Conservation (phyloP, 2,797 vertebrate genomes). For the Chelon labrosus region DNA sequence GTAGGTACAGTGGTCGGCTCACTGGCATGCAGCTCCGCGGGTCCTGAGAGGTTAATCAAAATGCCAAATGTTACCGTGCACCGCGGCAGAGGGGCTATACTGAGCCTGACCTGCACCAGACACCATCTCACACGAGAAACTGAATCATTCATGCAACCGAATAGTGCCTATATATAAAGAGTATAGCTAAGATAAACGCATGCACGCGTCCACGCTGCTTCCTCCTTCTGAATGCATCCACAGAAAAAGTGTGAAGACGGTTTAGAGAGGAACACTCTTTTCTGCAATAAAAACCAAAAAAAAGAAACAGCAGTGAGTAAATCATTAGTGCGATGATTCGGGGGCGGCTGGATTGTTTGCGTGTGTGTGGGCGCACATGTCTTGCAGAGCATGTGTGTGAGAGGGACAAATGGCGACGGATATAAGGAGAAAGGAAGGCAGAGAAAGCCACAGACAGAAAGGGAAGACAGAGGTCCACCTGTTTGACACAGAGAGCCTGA, state of each 20-base stretch:
- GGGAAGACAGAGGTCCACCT: constrained; percentile 82
- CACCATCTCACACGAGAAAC: constrained; percentile 48
- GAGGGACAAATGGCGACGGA: constrained; percentile 59
- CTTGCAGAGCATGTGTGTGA: constrained; percentile 21
- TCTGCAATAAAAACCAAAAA: too few species aligned
- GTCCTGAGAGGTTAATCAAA: constrained; percentile 70
- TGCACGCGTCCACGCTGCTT: background rate
- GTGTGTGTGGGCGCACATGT: constrained; percentile 42
- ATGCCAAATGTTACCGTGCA: constrained; percentile 74
- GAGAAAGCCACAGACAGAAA: constrained; percentile 41
- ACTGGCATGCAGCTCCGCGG: constrained; percentile 21
- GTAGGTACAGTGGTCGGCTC: constrained; percentile 25
- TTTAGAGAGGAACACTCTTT: too few species aligned
- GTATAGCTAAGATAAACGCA: constrained; percentile 15
- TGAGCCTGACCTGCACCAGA: constrained; percentile 43
- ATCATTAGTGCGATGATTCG: constrained; percentile 34
- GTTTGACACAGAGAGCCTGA: constrained; percentile 85
- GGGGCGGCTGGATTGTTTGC: constrained; percentile 22
- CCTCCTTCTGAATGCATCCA: background rate
- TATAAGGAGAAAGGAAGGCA: constrained; percentile 51
- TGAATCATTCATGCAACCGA: constrained; percentile 46
- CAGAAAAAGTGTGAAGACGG: background rate
- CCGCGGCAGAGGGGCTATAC: constrained; percentile 42
- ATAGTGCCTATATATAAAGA: constrained; percentile 43
- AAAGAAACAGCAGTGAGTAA: constrained; percentile 6